Evolutionary conservation across 23 tunicate species (phyloP).

Genomic region (Clavelina lepadiformis): DNA sequence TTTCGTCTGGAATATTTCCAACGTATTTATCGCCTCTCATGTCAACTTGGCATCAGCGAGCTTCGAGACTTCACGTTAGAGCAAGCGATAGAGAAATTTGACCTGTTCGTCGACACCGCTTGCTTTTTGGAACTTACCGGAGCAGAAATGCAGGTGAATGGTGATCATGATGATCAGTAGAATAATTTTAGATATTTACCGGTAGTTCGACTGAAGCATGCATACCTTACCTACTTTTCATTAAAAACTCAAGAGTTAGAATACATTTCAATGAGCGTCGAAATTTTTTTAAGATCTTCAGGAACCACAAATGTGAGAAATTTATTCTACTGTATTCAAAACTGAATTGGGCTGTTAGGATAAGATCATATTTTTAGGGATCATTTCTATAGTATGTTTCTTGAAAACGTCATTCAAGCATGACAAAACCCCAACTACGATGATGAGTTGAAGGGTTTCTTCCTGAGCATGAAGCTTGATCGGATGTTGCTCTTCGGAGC

Average conservation of each 20-base stretch:
- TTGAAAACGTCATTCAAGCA: too few species aligned
- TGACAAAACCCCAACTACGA: too few species aligned
- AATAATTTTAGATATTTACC: background rate
- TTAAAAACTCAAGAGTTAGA: too few species aligned
- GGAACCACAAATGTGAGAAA: too few species aligned
- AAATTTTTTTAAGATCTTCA: too few species aligned
- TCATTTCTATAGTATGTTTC: too few species aligned
- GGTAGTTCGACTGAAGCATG: background rate
- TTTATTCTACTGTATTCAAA: too few species aligned
- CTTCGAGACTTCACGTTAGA: conserved; percentile 30
- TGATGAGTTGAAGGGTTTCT: too few species aligned
- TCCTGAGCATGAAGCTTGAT: too few species aligned
- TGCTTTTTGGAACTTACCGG: conserved; percentile 25
- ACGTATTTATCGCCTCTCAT: conserved; percentile 14
- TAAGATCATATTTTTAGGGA: conserved; percentile 93
- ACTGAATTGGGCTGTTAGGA: background rate
- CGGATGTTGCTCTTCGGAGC: too few species aligned
- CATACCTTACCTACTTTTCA: too few species aligned
- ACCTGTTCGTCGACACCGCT: conserved; percentile 45
- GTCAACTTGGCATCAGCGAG: conserved; percentile 16
- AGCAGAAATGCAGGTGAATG: conserved; percentile 34
- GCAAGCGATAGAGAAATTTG: conserved; percentile 29
- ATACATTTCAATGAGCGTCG: too few species aligned
- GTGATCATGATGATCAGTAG: background rate
- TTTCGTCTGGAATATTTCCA: conserved; percentile 34